A percentile compares a stretch with the other conserved stretches of the same genome.
Conservation (phyloP, 2,113 vertebrate species). For the Narcine bancroftii region DNA sequence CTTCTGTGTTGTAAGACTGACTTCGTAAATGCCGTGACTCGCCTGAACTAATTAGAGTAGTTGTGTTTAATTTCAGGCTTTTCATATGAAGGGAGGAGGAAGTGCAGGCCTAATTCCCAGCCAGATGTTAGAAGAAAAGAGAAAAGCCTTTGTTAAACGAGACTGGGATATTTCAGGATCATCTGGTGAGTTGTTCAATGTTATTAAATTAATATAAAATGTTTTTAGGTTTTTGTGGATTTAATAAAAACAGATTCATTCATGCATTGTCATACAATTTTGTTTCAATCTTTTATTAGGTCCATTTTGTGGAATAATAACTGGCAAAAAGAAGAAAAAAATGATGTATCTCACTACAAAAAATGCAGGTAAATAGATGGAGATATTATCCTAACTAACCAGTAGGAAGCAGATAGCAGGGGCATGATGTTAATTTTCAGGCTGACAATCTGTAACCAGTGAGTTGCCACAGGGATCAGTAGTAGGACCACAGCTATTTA, state of each 20-base stretch:
- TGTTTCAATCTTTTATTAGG: conserved; percentile 57
- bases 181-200: background rate
- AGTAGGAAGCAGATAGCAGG: too few species aligned
- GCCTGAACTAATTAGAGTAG: conserved; percentile 18
- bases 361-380: conserved; percentile 74
- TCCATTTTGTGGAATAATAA: conserved; percentile 81
- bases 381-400: too few species aligned
- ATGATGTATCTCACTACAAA: conserved; percentile 97
- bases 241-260: background rate
- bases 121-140: conserved; percentile 95
- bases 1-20: too few species aligned
- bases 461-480: too few species aligned
- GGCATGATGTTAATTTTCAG: too few species aligned
- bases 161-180: conserved; percentile 79
- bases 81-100: conserved; percentile 79
- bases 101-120: conserved; percentile 90
- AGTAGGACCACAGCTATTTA: too few species aligned
- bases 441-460: too few species aligned
- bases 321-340: conserved; percentile 90
- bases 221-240: background rate
- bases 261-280: background rate
- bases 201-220: background rate
- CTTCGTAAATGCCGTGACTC: background rate
- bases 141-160: conserved; percentile 93
- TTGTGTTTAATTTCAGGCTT: conserved; percentile 59